Evolutionary conservation across 2,113 vertebrate species (phyloP), one percentile per base, ranked within the genome.

Genomic region (Dasyornis broadbenti): DNA sequence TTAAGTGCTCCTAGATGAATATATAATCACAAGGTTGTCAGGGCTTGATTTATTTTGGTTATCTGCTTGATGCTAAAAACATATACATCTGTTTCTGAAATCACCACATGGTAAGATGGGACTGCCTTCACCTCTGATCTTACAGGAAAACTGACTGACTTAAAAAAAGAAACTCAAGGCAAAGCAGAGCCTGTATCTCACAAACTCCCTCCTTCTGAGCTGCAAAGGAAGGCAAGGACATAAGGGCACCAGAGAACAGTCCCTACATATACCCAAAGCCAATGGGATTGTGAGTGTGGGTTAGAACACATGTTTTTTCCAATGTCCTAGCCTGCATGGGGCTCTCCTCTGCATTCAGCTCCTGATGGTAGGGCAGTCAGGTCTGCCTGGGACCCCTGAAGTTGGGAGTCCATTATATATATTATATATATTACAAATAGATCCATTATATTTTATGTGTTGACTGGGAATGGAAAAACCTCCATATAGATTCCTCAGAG

Each of bases 41-140:
- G 68, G 31, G 18, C 30, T 91, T 70, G n/a, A 85, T 95, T 94
- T 91, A 76, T 61, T 76, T 96, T 84, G 33, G 68, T 84, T 85
- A 57, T 72, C 63, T 92, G 61, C 31, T 31, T 72, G 73, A 61
- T 50, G 70, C 39, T 82, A 53, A 71, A 80, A 64, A 44, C 9
- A 42, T 23, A 20, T 13, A 82, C 37, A 66, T 42, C 52, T 77
- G 57, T 70, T 63, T 49, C 63, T 94, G 80, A 91, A 91, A 91
- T 77, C 54, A 77, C 35, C 59, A 57, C 40, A 7, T 18, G 18
- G 11, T 40, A 59, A 86, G 78, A 63, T 30, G 9, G 20, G 50
- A 45, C 27, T 69, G 56, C 33, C 23, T 21, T 82, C 37, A 35
- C 22, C 76, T 24, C 11, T 28, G 42, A 17, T 75, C 73, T 31